Conservation (phyloP, 2,113 vertebrate species). For the Picathartes gymnocephalus region DNA sequence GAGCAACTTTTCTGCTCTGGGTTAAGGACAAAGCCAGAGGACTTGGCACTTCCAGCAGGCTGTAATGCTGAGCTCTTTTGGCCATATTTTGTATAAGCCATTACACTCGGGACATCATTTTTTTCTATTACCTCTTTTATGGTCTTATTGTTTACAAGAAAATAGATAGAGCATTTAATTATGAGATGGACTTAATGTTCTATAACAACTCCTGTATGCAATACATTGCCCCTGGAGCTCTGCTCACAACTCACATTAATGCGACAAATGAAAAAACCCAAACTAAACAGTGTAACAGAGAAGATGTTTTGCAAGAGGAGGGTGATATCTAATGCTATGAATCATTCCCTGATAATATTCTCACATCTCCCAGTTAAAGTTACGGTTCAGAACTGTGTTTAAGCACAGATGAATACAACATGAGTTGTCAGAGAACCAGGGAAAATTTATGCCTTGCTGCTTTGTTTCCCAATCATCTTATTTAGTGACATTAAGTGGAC, state of each 20-base stretch:
- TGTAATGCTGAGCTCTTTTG: not conserved
- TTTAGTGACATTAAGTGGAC: not conserved
- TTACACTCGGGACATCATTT: conserved; percentile 27
- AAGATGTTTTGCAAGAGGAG: not conserved
- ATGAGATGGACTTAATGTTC: conserved; percentile 61
- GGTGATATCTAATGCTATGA: not conserved
- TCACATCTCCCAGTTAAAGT: not conserved
- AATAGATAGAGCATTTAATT: conserved; percentile 66
- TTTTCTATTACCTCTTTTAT: conserved; percentile 62
- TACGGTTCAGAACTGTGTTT: not conserved
- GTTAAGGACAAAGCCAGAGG: conserved; percentile 53
- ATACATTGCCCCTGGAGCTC: conserved; percentile 39
- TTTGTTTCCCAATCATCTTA: not conserved
- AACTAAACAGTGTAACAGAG: not conserved
- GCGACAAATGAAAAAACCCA: not conserved
- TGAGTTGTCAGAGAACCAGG: not conserved
- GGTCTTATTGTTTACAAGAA: conserved; percentile 63
- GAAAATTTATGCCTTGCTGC: not conserved
- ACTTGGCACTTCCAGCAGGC: not conserved
- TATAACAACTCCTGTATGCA: conserved; percentile 44
- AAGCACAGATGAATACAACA: not conserved
- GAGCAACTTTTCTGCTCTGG: not conserved
- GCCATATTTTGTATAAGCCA: conserved; percentile 45
- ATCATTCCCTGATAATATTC: not conserved
- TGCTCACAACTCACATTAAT: conserved; percentile 55